Evolutionary conservation across 2,888 invertebrate genomes (phyloP).

Genomic region (Horisme vitalbata): DNA sequence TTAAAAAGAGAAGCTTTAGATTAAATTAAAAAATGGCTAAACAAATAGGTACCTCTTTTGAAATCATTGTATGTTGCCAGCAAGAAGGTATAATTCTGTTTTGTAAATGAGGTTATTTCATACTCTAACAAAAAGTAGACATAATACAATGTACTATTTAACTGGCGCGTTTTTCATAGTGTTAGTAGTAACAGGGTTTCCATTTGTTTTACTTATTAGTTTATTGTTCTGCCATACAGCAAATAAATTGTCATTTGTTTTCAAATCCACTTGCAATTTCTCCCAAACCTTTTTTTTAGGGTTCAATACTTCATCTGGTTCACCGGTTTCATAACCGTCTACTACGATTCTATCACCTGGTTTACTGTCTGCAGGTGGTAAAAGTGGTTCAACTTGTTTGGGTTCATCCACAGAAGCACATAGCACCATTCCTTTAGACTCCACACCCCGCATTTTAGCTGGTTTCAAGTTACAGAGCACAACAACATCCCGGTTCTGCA

Average conservation of each 20-base stretch:
- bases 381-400: slow-evolving; percentile 92
- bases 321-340: slow-evolving; percentile 90
- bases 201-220: slow-evolving; percentile 86
- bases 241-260: slow-evolving; percentile 86
- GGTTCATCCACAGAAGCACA: slow-evolving; percentile 93
- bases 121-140: not conserved
- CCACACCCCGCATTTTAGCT: slow-evolving; percentile 96
- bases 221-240: slow-evolving; percentile 94
- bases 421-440: slow-evolving; percentile 96
- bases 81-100: not conserved
- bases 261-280: slow-evolving; percentile 91
- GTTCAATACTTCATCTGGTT: slow-evolving; percentile 93
- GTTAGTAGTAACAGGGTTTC: slow-evolving; percentile 89
- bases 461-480: slow-evolving; percentile 98
- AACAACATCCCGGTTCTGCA: slow-evolving; percentile 94
- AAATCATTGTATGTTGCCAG: no score
- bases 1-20: no score
- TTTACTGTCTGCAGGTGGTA: slow-evolving; percentile 88
- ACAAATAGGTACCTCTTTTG: no score
- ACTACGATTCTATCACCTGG: slow-evolving; percentile 93
- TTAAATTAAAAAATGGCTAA: no score
- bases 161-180: slow-evolving; percentile 91
- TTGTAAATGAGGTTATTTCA: slow-evolving; percentile 1
- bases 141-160: slow-evolving; percentile 79
- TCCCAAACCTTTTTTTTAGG: slow-evolving; percentile 99